Conservation (phyloP, 1,140 invertebrate genomes). For the Platorchestia sp. region DNA sequence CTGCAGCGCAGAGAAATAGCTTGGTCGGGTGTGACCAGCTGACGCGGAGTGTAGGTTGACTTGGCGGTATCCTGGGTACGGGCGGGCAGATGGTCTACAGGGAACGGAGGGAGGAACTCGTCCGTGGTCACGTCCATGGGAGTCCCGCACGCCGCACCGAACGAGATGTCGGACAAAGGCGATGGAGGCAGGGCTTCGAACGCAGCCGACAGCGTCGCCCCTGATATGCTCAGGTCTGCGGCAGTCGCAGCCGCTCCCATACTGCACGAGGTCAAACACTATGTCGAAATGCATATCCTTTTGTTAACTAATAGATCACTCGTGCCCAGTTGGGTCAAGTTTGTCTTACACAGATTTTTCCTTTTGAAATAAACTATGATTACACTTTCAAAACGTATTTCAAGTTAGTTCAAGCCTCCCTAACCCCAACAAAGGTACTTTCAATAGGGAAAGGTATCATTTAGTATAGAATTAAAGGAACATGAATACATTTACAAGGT, state of each 20-base stretch:
- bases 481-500: too few relatives aligned
- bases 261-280: background rate
- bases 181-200: background rate
- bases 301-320: too few relatives aligned
- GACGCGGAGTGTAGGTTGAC: background rate
- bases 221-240: background rate
- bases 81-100: background rate
- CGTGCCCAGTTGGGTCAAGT: too few relatives aligned
- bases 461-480: too few relatives aligned
- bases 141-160: background rate
- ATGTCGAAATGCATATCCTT: too few relatives aligned
- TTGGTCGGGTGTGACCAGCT: slow-evolving; percentile 22
- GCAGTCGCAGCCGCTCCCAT: background rate
- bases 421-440: too few relatives aligned
- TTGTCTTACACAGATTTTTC: too few relatives aligned
- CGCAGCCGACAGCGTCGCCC: background rate
- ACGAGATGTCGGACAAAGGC: background rate
- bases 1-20: slow-evolving; percentile 35
- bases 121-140: slow-evolving; percentile 2
- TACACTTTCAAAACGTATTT: too few relatives aligned
- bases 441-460: too few relatives aligned
- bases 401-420: too few relatives aligned
- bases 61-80: background rate
- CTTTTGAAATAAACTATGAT: too few relatives aligned
- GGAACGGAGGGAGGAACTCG: background rate